Evolutionary conservation across 2,797 vertebrate species (phyloP), one percentile per base, ranked within the genome.

Genomic region (Phyllotis vaccarum): DNA sequence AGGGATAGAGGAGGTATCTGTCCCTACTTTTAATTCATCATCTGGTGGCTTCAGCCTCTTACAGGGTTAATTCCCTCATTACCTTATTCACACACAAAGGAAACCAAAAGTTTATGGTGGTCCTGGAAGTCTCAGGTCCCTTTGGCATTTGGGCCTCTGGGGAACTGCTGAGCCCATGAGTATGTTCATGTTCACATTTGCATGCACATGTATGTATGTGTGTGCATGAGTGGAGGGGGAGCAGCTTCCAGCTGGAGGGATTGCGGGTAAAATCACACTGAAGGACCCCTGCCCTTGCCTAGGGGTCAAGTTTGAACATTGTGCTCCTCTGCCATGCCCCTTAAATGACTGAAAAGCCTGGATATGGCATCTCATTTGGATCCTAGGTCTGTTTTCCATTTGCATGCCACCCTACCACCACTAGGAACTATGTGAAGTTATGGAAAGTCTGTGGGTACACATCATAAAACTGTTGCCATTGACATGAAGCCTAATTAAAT

Each of bases 401-500:
- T n/a, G 27, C 58, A 78, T 3, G 13, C 34, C 27, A 17, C 7
- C 74, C 82, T 75, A 43, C 72, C 52, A 52, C 86, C 82, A 43
- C 89, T 66, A 64, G 79, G 68, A 86, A 86, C 46, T 60, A 72
- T 52, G 72, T 34, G 37, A 94, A 96, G 94, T 94, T 86, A 81
- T 90, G 78, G 81, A 87, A 86, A 96, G 74, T 92, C 92, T 85
- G 43, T 78, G 93, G 95, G 94, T 85, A 86, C 9, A 40, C 81
- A 94, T 91, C 62, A 82, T 54, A 90, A 82, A 94, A 76, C 80
- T 96, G 89, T 83, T 96, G 94, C 89, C 92, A 93, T 8, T 86
- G 87, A 96, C 87, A 95, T 52, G 89, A 93, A 86, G 76, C 46
- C 86, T 97, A 97, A 96, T 97, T 96, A 96, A 95, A 96, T 97